These are phyloP conservation scores for Tribolium freemani DNA, from an alignment of 2,888 invertebrate species.

Conservation along the genomic window DNA sequence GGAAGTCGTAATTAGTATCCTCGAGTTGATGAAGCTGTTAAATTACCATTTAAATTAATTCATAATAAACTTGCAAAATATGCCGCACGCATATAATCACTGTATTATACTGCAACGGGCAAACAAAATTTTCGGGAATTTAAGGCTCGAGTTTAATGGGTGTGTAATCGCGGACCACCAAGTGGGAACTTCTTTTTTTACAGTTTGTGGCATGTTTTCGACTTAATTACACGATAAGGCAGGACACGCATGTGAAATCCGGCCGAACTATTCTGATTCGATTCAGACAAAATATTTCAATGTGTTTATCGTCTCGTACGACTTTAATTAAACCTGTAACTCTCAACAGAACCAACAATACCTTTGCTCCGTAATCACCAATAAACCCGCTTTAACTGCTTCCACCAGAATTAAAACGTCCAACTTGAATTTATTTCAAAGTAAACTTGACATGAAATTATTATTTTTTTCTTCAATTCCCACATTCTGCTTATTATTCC, in stretches of 20 bases:
- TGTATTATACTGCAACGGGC: conserved; percentile 11
- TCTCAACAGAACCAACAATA: conserved; percentile 25
- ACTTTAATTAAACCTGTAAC: conserved; percentile 31
- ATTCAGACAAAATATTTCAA: conserved; percentile 9
- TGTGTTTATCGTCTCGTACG: conserved; percentile 20
- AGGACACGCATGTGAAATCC: conserved; percentile 35
- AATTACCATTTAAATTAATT: conserved; percentile 39
- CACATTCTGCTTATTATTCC: not conserved
- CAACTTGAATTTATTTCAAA: conserved; percentile 9
- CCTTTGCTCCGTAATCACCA: conserved; percentile 16
- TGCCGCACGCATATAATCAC: conserved; percentile 19
- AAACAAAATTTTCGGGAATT: conserved; percentile 27
- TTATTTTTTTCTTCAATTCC: not conserved
- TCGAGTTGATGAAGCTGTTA: conserved; percentile 27
- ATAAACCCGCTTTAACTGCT: conserved; percentile 28
- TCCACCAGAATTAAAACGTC: conserved; percentile 4
- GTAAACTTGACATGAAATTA: conserved; percentile 17
- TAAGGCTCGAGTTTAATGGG: conserved; percentile 8
- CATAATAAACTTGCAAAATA: conserved; percentile 25
- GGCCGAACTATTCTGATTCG: conserved; percentile 16
- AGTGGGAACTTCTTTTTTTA: conserved; percentile 33
- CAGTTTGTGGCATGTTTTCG: conserved; percentile 21
- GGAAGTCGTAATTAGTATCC: conserved; percentile 17
- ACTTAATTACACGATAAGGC: conserved; percentile 37
- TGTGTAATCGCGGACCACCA: conserved; percentile 41